Conservation (phyloP, 2,888 invertebrate species). For the Metacarcinus magister region DNA sequence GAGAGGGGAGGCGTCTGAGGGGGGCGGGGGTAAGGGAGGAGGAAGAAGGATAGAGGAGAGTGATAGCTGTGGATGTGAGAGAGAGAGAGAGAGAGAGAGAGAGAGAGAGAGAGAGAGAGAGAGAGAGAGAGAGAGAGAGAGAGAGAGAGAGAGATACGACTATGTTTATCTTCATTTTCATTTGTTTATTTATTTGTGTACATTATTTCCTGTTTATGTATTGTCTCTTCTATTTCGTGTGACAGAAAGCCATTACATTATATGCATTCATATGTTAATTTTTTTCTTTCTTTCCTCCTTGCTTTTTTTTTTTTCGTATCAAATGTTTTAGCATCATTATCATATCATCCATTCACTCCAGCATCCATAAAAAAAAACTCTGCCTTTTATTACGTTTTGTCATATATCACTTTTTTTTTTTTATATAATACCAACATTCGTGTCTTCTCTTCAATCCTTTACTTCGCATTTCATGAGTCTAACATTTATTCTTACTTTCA, state of each 20-base stretch:
- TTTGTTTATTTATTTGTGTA: neutral
- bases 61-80: neutral
- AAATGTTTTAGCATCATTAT: neutral
- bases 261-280: neutral
- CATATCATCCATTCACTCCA: too few species aligned
- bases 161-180: neutral
- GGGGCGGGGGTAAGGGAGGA: too few species aligned
- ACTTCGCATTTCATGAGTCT: too few species aligned
- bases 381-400: too few species aligned
- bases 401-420: too few species aligned
- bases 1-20: neutral
- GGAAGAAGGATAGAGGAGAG: too few species aligned
- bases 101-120: conserved; percentile 22
- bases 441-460: too few species aligned
- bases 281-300: too few species aligned
- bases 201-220: neutral
- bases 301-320: neutral
- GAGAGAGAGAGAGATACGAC: neutral
- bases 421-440: too few species aligned
- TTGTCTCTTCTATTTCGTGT: neutral
- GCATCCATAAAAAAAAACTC: too few species aligned
- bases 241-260: neutral
- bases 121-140: conserved; percentile 7
- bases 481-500: neutral
- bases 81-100: conserved; percentile 26